Conservation (phyloP, 1,140 invertebrate genomes). For the Drosophila novamexicana region DNA sequence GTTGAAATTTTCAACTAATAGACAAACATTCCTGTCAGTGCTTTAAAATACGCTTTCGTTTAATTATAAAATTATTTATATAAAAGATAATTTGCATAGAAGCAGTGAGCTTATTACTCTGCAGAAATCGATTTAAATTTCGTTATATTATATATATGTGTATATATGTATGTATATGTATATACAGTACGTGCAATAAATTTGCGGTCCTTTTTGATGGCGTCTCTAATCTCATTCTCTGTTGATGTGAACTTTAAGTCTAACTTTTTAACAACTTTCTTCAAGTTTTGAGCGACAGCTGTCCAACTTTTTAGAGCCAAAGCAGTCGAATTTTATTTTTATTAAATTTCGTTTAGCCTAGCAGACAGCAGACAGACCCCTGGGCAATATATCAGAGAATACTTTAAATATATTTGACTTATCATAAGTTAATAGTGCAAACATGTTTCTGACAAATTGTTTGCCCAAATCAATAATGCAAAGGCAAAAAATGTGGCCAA, state of each 20-base stretch:
- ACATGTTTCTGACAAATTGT: neutral
- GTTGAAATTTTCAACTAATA: too few relatives aligned
- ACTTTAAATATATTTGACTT: constrained; percentile 10
- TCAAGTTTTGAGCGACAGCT: constrained; percentile 30
- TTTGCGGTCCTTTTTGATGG: neutral
- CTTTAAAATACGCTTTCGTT: too few relatives aligned
- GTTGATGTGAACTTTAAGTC: constrained; percentile 1
- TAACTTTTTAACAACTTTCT: constrained; percentile 21
- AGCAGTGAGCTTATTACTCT: too few relatives aligned
- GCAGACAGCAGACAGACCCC: neutral
- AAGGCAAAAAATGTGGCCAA: neutral
- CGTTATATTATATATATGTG: too few relatives aligned
- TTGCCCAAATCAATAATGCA: neutral
- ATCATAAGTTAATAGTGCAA: neutral
- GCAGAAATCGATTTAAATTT: too few relatives aligned
- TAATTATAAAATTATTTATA: too few relatives aligned
- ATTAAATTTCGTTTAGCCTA: constrained; percentile 18
- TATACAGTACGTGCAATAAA: neutral
- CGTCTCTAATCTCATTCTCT: constrained; percentile 1
- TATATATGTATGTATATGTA: neutral
- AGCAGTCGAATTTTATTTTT: constrained; percentile 16
- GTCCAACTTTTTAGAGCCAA: constrained; percentile 26
- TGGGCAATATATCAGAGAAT: neutral
- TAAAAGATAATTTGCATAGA: too few relatives aligned
- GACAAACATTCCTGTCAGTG: too few relatives aligned